Percentiles rank a stretch among this genome's conserved stretches.
phyloP scores from a whole-genome alignment of 2,888 invertebrate genomes.

The Lapara coniferarum region DNA sequence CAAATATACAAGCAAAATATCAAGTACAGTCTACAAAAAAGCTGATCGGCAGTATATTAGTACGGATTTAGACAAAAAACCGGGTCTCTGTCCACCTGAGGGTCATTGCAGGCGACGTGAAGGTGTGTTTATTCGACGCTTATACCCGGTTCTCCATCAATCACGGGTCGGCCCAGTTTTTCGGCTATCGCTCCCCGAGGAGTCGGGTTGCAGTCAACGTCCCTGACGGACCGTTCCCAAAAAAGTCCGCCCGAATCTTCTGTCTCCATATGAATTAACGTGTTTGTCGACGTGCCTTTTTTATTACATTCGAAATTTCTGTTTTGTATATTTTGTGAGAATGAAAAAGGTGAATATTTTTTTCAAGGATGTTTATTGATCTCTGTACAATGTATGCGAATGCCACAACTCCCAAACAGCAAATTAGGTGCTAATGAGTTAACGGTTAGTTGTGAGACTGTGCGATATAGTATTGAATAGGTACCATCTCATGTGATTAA shows the following conservation, averaged over 20 bases:
- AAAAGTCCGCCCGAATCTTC: constrained; percentile 55
- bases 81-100: constrained; percentile 61
- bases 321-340: constrained; percentile 5
- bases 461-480: too few species aligned
- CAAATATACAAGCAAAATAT: neutral
- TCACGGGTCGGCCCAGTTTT: constrained; percentile 71
- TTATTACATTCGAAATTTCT: neutral
- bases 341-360: too few species aligned
- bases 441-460: too few species aligned
- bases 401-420: too few species aligned
- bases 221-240: constrained; percentile 51
- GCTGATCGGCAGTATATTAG: constrained; percentile 35
- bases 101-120: constrained; percentile 61
- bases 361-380: too few species aligned
- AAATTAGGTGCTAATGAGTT: too few species aligned
- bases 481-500: too few species aligned
- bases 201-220: constrained; percentile 52
- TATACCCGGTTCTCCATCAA: constrained; percentile 72
- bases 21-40: neutral
- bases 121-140: constrained; percentile 71
- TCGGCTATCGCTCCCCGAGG: constrained; percentile 68
- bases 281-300: constrained; percentile 41
- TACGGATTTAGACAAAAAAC: constrained; percentile 59
- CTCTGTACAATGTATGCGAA: too few species aligned
- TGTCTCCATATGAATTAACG: constrained; percentile 51